A percentile compares a stretch with the other conserved stretches of the same genome.
These are phyloP conservation scores for Cathartes aura DNA, from an alignment of 2,113 vertebrate genomes.

Conservation along the genomic window DNA sequence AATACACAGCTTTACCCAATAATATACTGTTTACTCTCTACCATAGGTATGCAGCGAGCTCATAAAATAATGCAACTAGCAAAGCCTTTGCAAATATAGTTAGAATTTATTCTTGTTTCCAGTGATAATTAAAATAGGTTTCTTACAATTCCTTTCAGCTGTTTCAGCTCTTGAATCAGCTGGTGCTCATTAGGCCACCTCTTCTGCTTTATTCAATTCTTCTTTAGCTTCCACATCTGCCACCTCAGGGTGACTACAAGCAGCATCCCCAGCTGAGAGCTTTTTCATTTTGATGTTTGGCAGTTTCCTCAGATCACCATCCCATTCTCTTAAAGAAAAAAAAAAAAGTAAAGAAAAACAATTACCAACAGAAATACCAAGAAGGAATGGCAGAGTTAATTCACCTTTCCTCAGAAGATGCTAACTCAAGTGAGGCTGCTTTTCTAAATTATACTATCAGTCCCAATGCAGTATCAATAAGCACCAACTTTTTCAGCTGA, in stretches of 20 bases:
- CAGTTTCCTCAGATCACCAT: constrained; percentile 91
- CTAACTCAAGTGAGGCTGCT: not conserved
- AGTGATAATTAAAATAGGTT: not conserved
- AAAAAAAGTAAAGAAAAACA: not conserved
- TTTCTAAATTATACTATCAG: not conserved
- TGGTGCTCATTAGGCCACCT: not conserved
- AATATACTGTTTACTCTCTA: not conserved
- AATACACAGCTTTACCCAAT: not conserved
- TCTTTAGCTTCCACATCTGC: constrained; percentile 39
- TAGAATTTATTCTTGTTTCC: constrained; percentile 26
- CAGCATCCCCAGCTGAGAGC: constrained; percentile 77
- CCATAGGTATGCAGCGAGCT: not conserved
- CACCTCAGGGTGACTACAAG: constrained; percentile 49
- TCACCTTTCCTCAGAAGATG: not conserved
- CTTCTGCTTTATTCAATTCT: constrained; percentile 33
- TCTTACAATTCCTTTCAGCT: not conserved
- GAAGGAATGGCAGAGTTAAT: not conserved
- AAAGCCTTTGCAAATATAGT: not conserved
- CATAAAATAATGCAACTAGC: not conserved
- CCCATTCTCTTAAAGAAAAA: constrained; percentile 86
- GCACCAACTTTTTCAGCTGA: not conserved
- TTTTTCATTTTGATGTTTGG: constrained; percentile 94
- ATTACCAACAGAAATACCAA: not conserved
- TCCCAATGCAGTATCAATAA: not conserved
- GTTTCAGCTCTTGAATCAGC: constrained; percentile 32